Evolutionary conservation across 2,113 vertebrate species (phyloP), one percentile per base, ranked within the genome.

Genomic region (Cheilinus undulatus): DNA sequence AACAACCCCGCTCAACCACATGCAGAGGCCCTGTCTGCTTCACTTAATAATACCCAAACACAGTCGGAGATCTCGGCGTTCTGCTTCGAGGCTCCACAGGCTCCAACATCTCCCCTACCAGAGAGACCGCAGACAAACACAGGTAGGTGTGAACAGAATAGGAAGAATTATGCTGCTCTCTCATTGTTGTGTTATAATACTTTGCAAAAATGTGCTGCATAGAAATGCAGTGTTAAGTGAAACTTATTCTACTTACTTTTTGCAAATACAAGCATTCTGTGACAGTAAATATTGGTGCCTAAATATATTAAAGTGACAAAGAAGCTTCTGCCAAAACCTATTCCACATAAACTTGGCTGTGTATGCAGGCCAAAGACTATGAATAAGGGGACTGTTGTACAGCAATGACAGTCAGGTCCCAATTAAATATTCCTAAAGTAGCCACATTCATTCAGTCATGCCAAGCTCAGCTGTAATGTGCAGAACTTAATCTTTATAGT

Each of bases 81-180:
- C 32, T 42, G 34, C 83, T 84, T 86, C 20, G 85, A 91, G 56
- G 42, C 24, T 38, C 63, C 60, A n/a, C 83, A 84, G 59, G 61
- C 81, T 61, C 86, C 83, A 56, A 50, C 58, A 36, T 76, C 70
- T 34, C 78, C 83, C 43, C 81, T 86, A 26, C 76, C 89, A 67
- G 83, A 89, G 51, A 78, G n/a, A 36, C 83, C 83, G 27, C 63
- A 73, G 42, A 30, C 77, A 54, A 60, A 78, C 53, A 82, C 82
- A 76, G 93, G 93, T 94, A 82, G 63, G 77, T 0, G 24, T 23
- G 23, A 45, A 51, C 36, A n/a, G 3, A 19, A 12, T 14, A 58
- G 22, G 19, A 27, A 5, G 9, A 46, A 17, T 27, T 19, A 42
- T 22, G 1, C 11, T 17, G 4, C 40, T 19, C 5, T 45, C 42